Evolutionary conservation across 2,113 vertebrate genomes (phyloP).

Genomic region (Gopherus evgoodei): DNA sequence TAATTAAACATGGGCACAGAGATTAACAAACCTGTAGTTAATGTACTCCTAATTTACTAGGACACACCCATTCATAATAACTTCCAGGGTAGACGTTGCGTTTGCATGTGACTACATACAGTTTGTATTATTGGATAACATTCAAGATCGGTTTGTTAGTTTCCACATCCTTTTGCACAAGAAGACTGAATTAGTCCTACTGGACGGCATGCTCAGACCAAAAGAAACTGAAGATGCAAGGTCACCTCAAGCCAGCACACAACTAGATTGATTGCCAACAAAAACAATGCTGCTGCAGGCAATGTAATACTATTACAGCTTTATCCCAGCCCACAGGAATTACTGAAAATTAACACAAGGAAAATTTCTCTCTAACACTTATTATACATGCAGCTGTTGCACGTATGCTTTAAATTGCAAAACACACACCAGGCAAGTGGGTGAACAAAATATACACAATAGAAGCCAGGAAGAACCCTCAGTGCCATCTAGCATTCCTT

Average conservation of each 20-base stretch:
- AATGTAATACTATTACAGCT: conserved; percentile 30
- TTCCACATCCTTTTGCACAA: conserved; percentile 42
- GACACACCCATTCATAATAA: conserved; percentile 51
- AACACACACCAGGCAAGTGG: conserved; percentile 6
- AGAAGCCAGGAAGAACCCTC: conserved; percentile 44
- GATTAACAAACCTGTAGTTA: conserved; percentile 46
- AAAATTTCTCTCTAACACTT: conserved; percentile 43
- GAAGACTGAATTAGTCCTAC: conserved; percentile 36
- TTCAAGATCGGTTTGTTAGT: conserved; percentile 19
- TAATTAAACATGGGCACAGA: conserved; percentile 10
- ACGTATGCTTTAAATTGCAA: conserved; percentile 49
- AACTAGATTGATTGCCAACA: conserved; percentile 51
- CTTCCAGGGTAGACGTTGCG: conserved; percentile 43
- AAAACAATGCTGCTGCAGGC: conserved; percentile 66
- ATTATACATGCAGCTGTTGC: conserved; percentile 39
- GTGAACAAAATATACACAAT: neutral
- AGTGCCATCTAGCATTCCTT: rapidly evolving
- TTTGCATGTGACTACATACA: neutral
- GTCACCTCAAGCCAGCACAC: conserved; percentile 59
- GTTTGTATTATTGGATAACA: neutral
- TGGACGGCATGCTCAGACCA: neutral
- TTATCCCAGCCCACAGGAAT: conserved; percentile 41
- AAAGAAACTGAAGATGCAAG: conserved; percentile 61
- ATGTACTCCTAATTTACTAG: conserved; percentile 41
- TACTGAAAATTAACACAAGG: conserved; percentile 1